Base-by-base conservation (phyloP, 2,888 invertebrate species). In the Scaeva pyrastri region DNA sequence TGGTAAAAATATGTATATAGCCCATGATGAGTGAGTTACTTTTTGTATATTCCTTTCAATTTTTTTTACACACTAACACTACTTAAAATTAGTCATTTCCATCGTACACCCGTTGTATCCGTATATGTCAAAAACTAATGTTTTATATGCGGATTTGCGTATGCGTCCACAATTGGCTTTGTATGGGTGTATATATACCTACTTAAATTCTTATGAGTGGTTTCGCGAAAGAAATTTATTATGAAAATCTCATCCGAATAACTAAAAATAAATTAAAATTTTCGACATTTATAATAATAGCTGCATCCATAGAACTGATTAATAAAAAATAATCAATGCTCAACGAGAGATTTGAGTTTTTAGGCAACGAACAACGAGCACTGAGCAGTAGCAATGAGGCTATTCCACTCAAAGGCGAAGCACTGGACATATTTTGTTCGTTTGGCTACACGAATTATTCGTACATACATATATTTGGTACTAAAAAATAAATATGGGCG, bases 21-120 rank as follows among this genome's bases (percentile, higher is more conserved):
- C 70, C 62, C 56, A 79, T 71, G 77, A 77, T 73, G 79, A 84
- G 73, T 75, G 70, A 56, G 68, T 64, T 78, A 64, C 52, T 83
- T 68, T 60, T 60, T 73, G 41, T 39, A 56, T 55, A 68, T 79
- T 58, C 19, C 36, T 68, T 70, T 36, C 14, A 52, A 55, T 56
- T 64, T 50, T 72, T 52, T 36, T 48, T 56, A 36, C 64, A 11
- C 41, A 36, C 50, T 26, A 64, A 45, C 31, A 66, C 43, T 60
- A 66, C 45, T 76, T 48, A 72, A 85, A 80, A 85, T 85, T 85
- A 85, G 80, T 85, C 84, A 85, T 68, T 84, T 85, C 76, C 79
- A 80, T 66, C 45, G 70, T 45, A 68, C 45, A 56, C 60, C 45
- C 21, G 6, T 43, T 68, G n/a, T 50, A 36, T 62, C 43, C 36